Evolutionary conservation across 1,140 invertebrate genomes (phyloP).

Genomic region (Drosophila lacteicornis): DNA sequence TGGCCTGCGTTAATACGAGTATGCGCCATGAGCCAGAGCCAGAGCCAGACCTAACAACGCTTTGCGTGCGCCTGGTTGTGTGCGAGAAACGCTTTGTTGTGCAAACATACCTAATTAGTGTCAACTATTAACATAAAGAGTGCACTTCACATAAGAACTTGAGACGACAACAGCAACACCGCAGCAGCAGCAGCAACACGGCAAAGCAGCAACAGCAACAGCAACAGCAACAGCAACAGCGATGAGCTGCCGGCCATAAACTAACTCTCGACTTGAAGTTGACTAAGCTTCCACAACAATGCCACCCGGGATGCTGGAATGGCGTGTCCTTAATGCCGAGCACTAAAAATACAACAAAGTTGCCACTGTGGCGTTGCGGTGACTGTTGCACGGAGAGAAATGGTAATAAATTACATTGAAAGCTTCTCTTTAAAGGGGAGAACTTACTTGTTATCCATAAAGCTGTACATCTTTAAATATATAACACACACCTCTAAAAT

Average conservation of each 20-base stretch:
- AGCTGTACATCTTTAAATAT: no score
- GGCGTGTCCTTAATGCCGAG: constrained; percentile 67
- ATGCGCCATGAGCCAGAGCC: constrained; percentile 16
- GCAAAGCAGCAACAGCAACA: constrained; percentile 1
- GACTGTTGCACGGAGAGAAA: background rate
- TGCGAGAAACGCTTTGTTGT: constrained; percentile 67
- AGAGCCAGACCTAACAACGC: constrained; percentile 14
- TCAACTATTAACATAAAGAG: constrained; percentile 83
- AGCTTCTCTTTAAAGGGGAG: no score
- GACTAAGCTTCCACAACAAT: constrained; percentile 72
- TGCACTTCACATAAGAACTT: constrained; percentile 80
- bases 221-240: constrained; percentile 16
- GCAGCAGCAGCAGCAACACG: constrained; percentile 15
- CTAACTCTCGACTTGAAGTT: constrained; percentile 74
- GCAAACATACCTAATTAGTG: constrained; percentile 81
- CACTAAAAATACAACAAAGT: constrained; percentile 59
- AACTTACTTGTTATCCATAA: no score
- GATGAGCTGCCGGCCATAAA: constrained; percentile 65
- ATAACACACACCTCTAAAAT: no score
- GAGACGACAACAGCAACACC: constrained; percentile 64
- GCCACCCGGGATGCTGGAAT: constrained; percentile 25
- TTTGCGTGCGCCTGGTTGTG: constrained; percentile 1
- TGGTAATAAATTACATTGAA: no score
- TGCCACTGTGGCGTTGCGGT: constrained; percentile 1
- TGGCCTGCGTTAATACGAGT: constrained; percentile 22